Evolutionary conservation across 2,797 vertebrate species (phyloP).

Genomic region (Sebastes goodei): DNA sequence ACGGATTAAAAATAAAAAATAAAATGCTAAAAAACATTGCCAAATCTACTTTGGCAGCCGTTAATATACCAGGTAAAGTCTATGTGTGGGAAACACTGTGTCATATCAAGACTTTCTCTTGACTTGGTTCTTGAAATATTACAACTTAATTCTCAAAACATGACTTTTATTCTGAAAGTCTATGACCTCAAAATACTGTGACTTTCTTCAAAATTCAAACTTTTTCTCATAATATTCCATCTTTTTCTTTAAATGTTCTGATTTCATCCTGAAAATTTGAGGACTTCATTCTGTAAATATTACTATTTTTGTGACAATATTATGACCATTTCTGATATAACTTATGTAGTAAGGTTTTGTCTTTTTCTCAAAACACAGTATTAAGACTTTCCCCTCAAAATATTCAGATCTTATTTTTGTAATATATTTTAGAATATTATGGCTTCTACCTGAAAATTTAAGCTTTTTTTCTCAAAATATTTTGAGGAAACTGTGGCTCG

Average conservation of each 20-base stretch:
- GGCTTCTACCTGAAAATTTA: too few relatives aligned
- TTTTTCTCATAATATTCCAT: too few relatives aligned
- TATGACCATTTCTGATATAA: not conserved
- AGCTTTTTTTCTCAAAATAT: too few relatives aligned
- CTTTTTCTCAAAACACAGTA: not conserved
- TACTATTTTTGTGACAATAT: not conserved
- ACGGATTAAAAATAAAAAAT: too few relatives aligned
- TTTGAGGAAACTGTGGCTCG: not conserved
- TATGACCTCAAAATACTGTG: not conserved
- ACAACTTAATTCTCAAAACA: not conserved
- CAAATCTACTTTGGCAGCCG: too few relatives aligned
- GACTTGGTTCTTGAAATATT: not conserved
- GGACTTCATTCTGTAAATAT: not conserved
- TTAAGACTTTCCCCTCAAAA: not conserved
- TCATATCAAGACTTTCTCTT: too few relatives aligned
- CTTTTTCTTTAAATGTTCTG: not conserved
- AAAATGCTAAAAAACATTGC: too few relatives aligned
- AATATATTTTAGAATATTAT: not conserved
- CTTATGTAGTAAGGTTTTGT: too few relatives aligned
- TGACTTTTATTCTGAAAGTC: not conserved
- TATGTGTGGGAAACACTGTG: too few relatives aligned
- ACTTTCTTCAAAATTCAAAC: too few relatives aligned
- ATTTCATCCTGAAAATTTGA: not conserved
- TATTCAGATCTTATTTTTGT: not conserved
- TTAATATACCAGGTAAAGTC: too few relatives aligned